phyloP scores from a whole-genome alignment of 1,140 invertebrate genomes.

The Drosophila grimshawi region DNA sequence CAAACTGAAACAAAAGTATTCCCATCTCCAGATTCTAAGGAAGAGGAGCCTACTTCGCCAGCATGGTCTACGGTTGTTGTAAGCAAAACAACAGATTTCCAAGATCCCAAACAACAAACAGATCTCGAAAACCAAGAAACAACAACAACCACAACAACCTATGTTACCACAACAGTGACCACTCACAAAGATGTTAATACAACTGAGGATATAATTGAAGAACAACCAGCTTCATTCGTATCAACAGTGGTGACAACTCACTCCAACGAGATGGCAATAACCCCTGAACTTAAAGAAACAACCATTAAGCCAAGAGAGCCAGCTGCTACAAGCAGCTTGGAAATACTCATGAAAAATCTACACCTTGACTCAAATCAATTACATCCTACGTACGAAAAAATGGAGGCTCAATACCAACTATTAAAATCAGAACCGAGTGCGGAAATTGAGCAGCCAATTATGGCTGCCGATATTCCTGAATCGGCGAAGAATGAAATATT shows the following conservation, averaged over 20 bases:
- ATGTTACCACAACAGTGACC: conserved; percentile 76
- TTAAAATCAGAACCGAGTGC: conserved; percentile 19
- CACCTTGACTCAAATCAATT: conserved; percentile 20
- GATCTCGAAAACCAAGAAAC: conserved; percentile 24
- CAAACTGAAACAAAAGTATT: conserved; percentile 75
- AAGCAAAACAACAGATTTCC: conserved; percentile 74
- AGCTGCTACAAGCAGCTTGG: conserved; percentile 4
- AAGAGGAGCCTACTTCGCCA: conserved; percentile 20
- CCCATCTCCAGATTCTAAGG: conserved; percentile 31
- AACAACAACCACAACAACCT: conserved; percentile 56
- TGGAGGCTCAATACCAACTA: conserved; percentile 50
- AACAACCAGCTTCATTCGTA: conserved; percentile 56
- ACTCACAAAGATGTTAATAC: conserved; percentile 59
- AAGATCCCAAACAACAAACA: conserved; percentile 62
- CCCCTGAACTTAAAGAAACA: conserved; percentile 7
- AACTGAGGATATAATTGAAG: conserved; percentile 16
- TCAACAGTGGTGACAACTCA: conserved; percentile 68
- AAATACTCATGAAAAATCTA: conserved; percentile 35
- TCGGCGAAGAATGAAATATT: conserved; percentile 21
- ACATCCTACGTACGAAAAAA: conserved; percentile 34
- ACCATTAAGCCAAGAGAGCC: conserved; percentile 12
- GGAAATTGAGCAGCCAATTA: conserved; percentile 10
- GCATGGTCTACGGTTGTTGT: conserved; percentile 74
- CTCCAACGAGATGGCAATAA: conserved; percentile 40
- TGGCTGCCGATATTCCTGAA: background rate